A percentile compares a stretch with the other conserved stretches of the same genome.
Conservation (phyloP, 2,888 invertebrate species). For the Dorcus hopei region DNA sequence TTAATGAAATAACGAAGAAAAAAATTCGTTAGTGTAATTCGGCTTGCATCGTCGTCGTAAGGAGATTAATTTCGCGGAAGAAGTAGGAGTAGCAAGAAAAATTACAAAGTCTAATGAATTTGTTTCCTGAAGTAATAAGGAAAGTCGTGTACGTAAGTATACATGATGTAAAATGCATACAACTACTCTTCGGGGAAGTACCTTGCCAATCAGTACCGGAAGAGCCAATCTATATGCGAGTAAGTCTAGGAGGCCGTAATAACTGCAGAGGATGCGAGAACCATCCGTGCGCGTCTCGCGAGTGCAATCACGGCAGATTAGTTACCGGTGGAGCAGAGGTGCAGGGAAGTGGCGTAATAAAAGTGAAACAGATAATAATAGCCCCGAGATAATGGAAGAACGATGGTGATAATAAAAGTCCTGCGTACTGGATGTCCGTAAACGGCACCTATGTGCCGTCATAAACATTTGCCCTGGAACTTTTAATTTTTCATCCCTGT, state of each 20-base stretch:
- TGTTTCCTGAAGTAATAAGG: too few species aligned
- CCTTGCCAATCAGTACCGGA: slow-evolving; percentile 31
- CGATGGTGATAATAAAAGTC: slow-evolving; percentile 37
- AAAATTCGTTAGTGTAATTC: too few species aligned
- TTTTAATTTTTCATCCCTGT: not conserved
- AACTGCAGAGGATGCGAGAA: slow-evolving; percentile 33
- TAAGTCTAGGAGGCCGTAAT: slow-evolving; percentile 32
- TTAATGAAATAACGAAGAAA: too few species aligned
- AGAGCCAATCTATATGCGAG: slow-evolving; percentile 38
- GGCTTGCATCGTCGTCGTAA: too few species aligned
- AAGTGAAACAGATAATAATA: slow-evolving; percentile 39
- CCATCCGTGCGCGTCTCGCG: slow-evolving; percentile 31
- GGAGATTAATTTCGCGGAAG: too few species aligned
- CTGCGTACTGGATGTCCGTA: slow-evolving; percentile 1
- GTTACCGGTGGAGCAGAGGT: slow-evolving; percentile 30
- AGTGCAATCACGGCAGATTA: slow-evolving; percentile 41
- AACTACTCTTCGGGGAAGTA: slow-evolving; percentile 23
- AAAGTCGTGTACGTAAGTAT: not conserved
- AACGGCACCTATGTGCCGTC: slow-evolving; percentile 11
- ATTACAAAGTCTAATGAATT: too few species aligned
- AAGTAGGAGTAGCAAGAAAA: too few species aligned
- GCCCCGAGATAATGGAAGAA: slow-evolving; percentile 40
- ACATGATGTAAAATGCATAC: slow-evolving; percentile 18
- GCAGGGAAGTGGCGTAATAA: slow-evolving; percentile 31
- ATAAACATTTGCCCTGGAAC: slow-evolving; percentile 5